These are phyloP conservation scores for Brachionus angularis DNA, from an alignment of 1,140 invertebrate genomes.

Conservation along the genomic window DNA sequence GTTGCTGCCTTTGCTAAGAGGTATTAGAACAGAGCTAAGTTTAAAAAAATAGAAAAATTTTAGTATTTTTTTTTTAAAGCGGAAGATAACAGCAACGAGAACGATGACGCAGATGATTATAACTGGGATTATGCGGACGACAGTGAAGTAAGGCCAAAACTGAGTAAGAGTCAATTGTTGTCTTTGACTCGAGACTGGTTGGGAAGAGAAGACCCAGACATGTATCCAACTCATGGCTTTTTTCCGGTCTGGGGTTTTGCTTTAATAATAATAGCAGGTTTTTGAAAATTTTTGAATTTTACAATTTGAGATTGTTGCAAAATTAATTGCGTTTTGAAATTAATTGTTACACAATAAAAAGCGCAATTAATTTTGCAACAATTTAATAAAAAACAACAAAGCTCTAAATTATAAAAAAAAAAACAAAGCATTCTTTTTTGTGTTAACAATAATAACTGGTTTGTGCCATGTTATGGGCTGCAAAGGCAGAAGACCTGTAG, in stretches of 20 bases:
- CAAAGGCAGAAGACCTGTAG: constrained; percentile 6
- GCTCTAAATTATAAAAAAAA: background rate
- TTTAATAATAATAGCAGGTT: constrained; percentile 12
- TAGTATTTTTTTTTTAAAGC: too few relatives aligned
- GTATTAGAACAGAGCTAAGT: too few relatives aligned
- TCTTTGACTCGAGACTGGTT: constrained; percentile 1
- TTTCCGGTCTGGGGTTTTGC: constrained; percentile 10
- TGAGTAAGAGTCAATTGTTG: constrained; percentile 8
- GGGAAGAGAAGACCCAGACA: constrained; percentile 3
- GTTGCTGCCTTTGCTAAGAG: too few relatives aligned
- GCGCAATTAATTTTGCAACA: too few relatives aligned
- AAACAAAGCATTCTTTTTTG: constrained; percentile 8
- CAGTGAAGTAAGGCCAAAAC: constrained; percentile 2
- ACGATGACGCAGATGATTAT: background rate
- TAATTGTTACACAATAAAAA: too few relatives aligned
- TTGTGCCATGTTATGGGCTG: constrained; percentile 15
- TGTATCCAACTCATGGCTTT: constrained; percentile 23
- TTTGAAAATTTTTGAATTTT: too few relatives aligned
- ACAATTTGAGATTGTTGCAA: too few relatives aligned
- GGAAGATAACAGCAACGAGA: background rate
- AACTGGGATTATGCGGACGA: constrained; percentile 10
- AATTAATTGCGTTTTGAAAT: too few relatives aligned
- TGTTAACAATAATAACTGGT: background rate
- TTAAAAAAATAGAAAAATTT: too few relatives aligned
- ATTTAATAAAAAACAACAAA: too few relatives aligned